Evolutionary conservation across 23 tunicate genomes (phyloP), one percentile per base, ranked within the genome.

Genomic region (Clavelina lepadiformis): DNA sequence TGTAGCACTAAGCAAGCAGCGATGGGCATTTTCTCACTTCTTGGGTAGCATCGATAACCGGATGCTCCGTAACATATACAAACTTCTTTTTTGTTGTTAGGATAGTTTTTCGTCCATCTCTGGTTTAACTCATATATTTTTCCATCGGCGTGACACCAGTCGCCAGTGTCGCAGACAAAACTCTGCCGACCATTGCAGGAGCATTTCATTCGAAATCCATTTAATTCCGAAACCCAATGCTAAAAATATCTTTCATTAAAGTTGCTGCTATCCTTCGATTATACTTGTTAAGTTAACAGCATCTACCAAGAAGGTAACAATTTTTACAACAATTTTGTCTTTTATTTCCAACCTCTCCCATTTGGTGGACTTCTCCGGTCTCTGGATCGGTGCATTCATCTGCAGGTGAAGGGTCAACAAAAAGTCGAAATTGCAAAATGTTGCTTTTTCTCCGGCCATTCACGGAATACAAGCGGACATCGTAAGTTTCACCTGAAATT

Each of bases 171-270:
- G 66, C 82, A 76, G 27, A 23, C 26, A 13, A 18, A 31, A 13
- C 29, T 76, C 36, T 46, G 65, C 3, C 74, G 65, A 28, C 31
- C 65, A 31, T 13, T 26, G 65, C 82, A 76, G 34, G 73, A 21
- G 82, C 82, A 76, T 21, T 34, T 65, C 74, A 66, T 44, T 2
- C 38, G 57, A 31, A 66, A 76, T 2, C 56, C 56, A 24, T 55
- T 54, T 27, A 46, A 38, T 24, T 53, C 44, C 3, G 66, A 28
- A 2, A 35, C 55, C 82, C 82, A 76, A 31, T 28, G 5, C 82
- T 76, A 38, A 56, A 71, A 35, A 13, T 7, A 28, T 7, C 36
- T 22, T 54, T 36, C 8, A 11, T 18, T 5, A 68, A 13, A 68
- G 38, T 27, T 15, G n/a, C n/a, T 41, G 49, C 49, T 41, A 41